Conservation (phyloP, 1,140 invertebrate species). For the Trichonephila clavipes region DNA sequence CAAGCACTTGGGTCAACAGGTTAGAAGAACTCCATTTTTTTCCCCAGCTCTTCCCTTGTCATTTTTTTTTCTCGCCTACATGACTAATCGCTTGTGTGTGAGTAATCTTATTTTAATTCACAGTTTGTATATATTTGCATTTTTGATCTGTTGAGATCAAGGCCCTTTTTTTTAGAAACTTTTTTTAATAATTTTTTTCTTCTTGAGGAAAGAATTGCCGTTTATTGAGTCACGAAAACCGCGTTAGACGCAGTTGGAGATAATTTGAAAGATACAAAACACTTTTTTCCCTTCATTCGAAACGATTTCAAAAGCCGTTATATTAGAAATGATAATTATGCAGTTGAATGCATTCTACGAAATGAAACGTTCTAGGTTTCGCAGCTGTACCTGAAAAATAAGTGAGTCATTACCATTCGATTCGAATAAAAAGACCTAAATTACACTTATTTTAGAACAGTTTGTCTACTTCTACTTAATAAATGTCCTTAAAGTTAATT, state of each 20-base stretch:
- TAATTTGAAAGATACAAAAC: neutral
- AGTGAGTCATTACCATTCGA: neutral
- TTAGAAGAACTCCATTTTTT: neutral
- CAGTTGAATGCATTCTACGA: neutral
- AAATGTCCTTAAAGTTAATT: neutral
- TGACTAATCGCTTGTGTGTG: neutral
- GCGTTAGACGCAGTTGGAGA: neutral
- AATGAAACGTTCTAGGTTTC: neutral
- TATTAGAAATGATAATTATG: neutral
- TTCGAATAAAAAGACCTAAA: neutral
- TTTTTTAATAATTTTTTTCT: neutral
- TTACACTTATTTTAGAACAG: neutral
- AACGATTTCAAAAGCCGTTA: neutral
- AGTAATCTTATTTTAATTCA: conserved; percentile 28
- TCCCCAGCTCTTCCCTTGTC: neutral
- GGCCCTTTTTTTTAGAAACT: neutral
- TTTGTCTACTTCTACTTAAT: neutral
- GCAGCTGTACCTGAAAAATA: neutral
- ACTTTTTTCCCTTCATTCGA: neutral
- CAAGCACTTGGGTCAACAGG: neutral
- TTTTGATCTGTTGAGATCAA: neutral
- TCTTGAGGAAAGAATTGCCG: neutral
- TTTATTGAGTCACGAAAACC: neutral
- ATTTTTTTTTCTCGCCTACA: neutral
- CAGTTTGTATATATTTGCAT: conserved; percentile 4